Percentiles rank a stretch among this genome's conserved stretches.
Conservation (phyloP, 37 sponge, comb jelly and placozoan genomes). For the Cliona cf. orientalis region DNA sequence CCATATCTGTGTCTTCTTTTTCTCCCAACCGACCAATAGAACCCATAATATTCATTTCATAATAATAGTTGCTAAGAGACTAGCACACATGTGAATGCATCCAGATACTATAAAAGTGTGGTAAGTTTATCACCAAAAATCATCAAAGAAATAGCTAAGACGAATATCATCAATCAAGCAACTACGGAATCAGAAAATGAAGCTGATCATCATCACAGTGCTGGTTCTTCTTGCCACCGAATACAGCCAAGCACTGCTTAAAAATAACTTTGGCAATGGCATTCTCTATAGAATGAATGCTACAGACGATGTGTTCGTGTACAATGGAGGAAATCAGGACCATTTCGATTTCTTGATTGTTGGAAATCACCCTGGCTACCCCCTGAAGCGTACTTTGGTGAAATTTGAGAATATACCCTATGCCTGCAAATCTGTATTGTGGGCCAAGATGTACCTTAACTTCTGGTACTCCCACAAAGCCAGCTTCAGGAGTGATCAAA, state of each 20-base stretch:
- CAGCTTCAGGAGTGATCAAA: neutral
- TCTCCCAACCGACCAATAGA: no score
- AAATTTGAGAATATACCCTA: neutral
- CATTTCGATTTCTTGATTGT: neutral
- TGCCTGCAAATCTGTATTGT: neutral
- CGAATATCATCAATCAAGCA: no score
- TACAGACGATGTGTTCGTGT: neutral
- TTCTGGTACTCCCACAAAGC: conserved; percentile 1
- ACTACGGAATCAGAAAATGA: no score
- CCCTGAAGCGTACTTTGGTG: neutral
- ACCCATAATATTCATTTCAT: no score
- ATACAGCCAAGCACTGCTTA: neutral
- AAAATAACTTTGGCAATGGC: neutral
- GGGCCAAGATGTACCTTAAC: neutral
- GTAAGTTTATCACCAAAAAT: no score
- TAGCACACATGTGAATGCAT: no score
- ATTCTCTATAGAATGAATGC: neutral
- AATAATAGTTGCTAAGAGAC: no score
- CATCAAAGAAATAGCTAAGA: no score
- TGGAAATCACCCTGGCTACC: neutral
- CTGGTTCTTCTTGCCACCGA: no score
- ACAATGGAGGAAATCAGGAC: neutral
- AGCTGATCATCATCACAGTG: no score
- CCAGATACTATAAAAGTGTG: no score
- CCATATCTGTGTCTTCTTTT: no score